Base-by-base conservation (phyloP, 2,113 vertebrate species). In the Brachyhypopomus gauderio region DNA sequence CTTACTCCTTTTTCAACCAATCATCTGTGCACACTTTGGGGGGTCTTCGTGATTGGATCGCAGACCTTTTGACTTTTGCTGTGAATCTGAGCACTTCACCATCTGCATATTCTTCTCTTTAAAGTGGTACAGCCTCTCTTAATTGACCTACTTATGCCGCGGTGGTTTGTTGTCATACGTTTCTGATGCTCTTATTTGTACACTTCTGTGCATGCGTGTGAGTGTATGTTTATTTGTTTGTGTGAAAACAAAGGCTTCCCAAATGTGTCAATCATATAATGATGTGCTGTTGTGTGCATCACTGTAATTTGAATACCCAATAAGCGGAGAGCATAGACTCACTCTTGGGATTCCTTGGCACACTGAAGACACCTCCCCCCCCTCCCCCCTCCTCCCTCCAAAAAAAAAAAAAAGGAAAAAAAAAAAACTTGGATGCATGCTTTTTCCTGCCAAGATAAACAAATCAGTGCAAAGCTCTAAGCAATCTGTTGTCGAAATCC, bases 391-490 rank as follows among this genome's bases (percentile, higher is more conserved):
- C 38, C 38, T 7, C 3, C 38, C 38, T 4, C 38, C 38, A 48
- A 14, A 14, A 16, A 64, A 11, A 58, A 45, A 55, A 56, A 16
- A 14, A 56, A 36, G 4, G 34, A 23, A 23, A 55, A 69, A 64
- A 80, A 67, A 82, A 79, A 79, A 73, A 45, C 20, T 72, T 81
- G 81, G 81, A 77, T 85, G 82, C 75, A 59, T 82, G 45, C 45
- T 52, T 63, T 82, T 84, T 81, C 74, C 80, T 74, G 79, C 86
- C 85, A 87, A 87, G 69, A 88, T 75, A 85, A 88, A 87, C 80
- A 84, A 75, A 80, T 85, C 64, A 52, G 70, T 5, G 48, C 55
- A 64, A 64, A 80, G 74, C 74, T 56, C 25, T 77, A 16, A 63
- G 56, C 74, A 77, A 73, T 78, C 72, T 66, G 80, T 83, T 75